Evolutionary conservation across 2,797 vertebrate species (phyloP).

Genomic region (Darevskia nairensis): DNA sequence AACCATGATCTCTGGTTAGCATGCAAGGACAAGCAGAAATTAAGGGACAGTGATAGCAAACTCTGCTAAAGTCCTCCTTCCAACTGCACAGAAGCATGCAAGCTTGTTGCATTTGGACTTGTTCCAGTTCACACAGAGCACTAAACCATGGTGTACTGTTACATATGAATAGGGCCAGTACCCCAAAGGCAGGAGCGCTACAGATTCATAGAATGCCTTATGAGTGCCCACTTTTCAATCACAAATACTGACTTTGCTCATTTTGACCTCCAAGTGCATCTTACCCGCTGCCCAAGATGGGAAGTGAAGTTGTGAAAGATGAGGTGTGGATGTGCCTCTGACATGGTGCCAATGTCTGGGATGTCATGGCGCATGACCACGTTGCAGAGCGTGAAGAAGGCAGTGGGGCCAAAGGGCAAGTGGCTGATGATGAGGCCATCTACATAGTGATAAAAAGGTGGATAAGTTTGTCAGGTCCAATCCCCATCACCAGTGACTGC

Average conservation of each 20-base stretch:
- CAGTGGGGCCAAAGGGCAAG: slow-evolving; percentile 91
- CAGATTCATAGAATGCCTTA: neutral
- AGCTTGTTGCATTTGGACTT: no score
- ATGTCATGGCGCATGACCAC: slow-evolving; percentile 94
- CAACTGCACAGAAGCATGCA: no score
- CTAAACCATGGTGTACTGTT: no score
- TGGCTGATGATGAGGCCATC: slow-evolving; percentile 90
- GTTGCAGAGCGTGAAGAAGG: slow-evolving; percentile 92
- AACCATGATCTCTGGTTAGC: no score
- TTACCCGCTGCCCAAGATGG: slow-evolving; percentile 88
- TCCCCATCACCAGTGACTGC: no score
- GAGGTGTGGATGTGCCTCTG: slow-evolving; percentile 91
- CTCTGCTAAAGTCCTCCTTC: no score
- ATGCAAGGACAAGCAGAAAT: no score
- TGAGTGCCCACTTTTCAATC: no score
- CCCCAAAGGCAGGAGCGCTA: neutral
- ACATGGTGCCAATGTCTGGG: slow-evolving; percentile 91
- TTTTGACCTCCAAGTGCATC: neutral
- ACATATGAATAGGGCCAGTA: no score
- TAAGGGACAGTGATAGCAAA: no score
- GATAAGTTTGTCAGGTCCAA: neutral
- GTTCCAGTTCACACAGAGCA: no score
- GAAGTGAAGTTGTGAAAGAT: slow-evolving; percentile 90
- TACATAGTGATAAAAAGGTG: slow-evolving; percentile 46
- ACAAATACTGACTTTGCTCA: neutral